Evolutionary conservation across 2,888 invertebrate genomes (phyloP), one percentile per base, ranked within the genome.

Genomic region (Scaptomyza reducta): DNA sequence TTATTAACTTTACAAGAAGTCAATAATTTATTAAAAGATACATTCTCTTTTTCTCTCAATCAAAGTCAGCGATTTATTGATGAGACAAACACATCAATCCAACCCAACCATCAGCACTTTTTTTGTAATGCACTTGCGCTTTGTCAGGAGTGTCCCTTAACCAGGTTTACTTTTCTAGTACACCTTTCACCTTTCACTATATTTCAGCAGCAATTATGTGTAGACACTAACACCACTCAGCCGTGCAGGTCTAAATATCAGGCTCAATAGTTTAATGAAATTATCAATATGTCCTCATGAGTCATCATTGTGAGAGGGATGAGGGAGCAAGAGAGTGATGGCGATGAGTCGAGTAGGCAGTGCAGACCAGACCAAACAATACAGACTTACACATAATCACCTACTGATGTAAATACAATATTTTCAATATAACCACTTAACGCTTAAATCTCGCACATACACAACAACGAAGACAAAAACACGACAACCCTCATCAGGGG

Each of bases 391-490:
- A 49, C 55, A 84, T 85, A 85, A 85, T 85, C 84, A 85, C 82
- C 84, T 82, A 85, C 85, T 87, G 84, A 85, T 87, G 87, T 89
- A 87, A 88, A 86, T 82, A 86, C 82, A 88, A 87, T 88, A 88
- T 88, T 87, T 86, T 83, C 83, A 85, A 81, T 81, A 89, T 87
- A 88, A 89, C 87, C 88, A 89, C 87, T 87, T 88, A 89, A 89
- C 89, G 88, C 80, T 81, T 84, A 88, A 89, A 87, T 80, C 87
- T 88, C 76, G 72, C 77, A 74, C 72, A 50, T 13, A 38, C 69
- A 54, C 47, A 58, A 50, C 16, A 27, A 38, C 22, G 16, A 22
- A 61, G 27, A 70, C 67, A 69, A 61, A 60, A 71, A 70, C 40
- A 40, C 16, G 73, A 73, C 78, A 69, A 75, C 78, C 72, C 78